Conservation (phyloP, 2,888 invertebrate species). For the Parelbella ahira region DNA sequence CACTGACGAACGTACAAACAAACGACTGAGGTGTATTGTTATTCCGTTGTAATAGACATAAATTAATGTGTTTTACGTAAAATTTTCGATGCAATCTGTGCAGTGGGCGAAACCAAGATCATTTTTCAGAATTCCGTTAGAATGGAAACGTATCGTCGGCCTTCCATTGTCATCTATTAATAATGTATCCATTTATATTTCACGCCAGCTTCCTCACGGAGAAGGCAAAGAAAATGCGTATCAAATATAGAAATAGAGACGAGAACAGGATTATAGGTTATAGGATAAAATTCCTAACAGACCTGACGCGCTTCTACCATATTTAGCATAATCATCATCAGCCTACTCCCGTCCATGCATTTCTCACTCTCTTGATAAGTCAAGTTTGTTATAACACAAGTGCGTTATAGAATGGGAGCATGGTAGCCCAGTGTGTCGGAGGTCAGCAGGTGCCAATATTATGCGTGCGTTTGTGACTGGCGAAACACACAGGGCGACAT, state of each 20-base stretch:
- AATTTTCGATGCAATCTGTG: slow-evolving; percentile 10
- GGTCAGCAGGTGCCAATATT: slow-evolving; percentile 77
- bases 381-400: too few relatives aligned
- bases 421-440: slow-evolving; percentile 50
- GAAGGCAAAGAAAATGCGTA: too few relatives aligned
- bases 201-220: too few relatives aligned
- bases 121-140: slow-evolving; percentile 10
- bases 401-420: slow-evolving; percentile 33
- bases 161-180: too few relatives aligned
- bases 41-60: slow-evolving; percentile 9
- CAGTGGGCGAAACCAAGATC: slow-evolving; percentile 6
- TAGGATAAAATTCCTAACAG: too few relatives aligned
- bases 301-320: too few relatives aligned
- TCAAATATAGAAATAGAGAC: too few relatives aligned
- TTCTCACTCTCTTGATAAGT: too few relatives aligned
- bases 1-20: slow-evolving; percentile 9
- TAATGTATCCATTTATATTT: too few relatives aligned
- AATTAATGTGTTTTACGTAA: slow-evolving; percentile 13
- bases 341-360: too few relatives aligned
- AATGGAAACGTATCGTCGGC: background rate
- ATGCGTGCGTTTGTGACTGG: slow-evolving; percentile 45
- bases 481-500: slow-evolving; percentile 30
- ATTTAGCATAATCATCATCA: too few relatives aligned
- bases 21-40: slow-evolving; percentile 5
- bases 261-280: too few relatives aligned